Evolutionary conservation across 2,888 invertebrate genomes (phyloP), one percentile per base, ranked within the genome.

Genomic region (Luffia ferchaultella): DNA sequence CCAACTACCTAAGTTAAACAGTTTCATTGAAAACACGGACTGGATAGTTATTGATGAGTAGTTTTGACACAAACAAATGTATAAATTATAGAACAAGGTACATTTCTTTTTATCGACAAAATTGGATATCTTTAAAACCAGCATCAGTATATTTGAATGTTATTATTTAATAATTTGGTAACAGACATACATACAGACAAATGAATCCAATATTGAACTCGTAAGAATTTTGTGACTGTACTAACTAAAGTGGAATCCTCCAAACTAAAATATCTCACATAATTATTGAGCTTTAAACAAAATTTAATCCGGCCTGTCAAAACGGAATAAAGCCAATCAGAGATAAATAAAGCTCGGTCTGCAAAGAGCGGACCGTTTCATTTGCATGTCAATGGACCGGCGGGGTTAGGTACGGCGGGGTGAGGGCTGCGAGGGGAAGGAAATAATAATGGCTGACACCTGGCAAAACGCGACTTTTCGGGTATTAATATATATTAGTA

Each of bases 271-370:
- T n/a, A n/a, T n/a, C n/a, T n/a, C n/a, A n/a, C n/a, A n/a, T n/a
- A 66, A 64, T 61, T 60, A 59, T 59, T 60, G 63, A 65, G 67
- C 67, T 70, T 65, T 67, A 64, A 68, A 70, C 62, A 62, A 64
- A 71, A 78, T 76, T 70, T 71, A 69, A 74, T 75, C 70, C 73
- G 74, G 74, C 73, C 77, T 70, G 76, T 76, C 72, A 74, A 77
- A 73, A 67, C 70, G 76, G 70, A 73, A 78, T 78, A 75, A 74
- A 75, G 67, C 76, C 77, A 82, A 82, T 82, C 78, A 78, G 76
- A 82, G 77, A 79, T 82, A 80, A 80, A 79, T 76, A 80, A 78
- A 41, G 17, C 48, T 65, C 67, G 69, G 76, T 74, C 76, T 69
- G 68, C 70, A 65, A 30, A 30, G 70, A 67, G 64, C 63, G 70